A percentile compares a stretch with the other conserved stretches of the same genome.
Evolutionary conservation across 2,113 vertebrate species (phyloP).

Genomic region (Caranx melampygus): DNA sequence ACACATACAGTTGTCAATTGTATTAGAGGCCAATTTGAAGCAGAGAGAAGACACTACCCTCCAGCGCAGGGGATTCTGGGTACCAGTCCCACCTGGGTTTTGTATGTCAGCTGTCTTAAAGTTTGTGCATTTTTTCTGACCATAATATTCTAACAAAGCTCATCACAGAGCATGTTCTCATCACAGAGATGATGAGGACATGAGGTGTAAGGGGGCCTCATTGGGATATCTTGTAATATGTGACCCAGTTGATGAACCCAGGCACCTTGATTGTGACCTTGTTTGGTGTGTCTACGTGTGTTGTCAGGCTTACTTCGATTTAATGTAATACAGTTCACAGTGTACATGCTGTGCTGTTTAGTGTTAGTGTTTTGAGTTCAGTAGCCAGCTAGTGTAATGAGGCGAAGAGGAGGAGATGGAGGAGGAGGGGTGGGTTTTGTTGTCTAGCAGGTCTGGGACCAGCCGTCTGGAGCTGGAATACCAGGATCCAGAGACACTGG

Average conservation of each 20-base stretch:
- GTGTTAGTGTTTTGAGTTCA: slow-evolving; percentile 56
- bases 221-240: background rate
- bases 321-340: background rate
- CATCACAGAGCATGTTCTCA: background rate
- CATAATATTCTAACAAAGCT: background rate
- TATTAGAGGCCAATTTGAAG: background rate
- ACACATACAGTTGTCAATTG: background rate
- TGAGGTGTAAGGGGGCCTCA: background rate
- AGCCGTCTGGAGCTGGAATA: slow-evolving; percentile 10
- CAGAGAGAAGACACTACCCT: background rate
- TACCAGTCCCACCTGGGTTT: background rate
- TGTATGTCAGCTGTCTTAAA: background rate
- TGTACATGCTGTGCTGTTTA: slow-evolving; percentile 38
- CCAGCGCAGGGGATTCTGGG: background rate
- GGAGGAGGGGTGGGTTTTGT: slow-evolving; percentile 5
- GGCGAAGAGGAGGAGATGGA: slow-evolving; percentile 1
- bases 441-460: slow-evolving; percentile 51
- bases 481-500: slow-evolving; percentile 4
- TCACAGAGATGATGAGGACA: no score
- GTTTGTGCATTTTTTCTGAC: background rate
- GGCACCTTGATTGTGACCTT: background rate
- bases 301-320: background rate
- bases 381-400: slow-evolving; percentile 43
- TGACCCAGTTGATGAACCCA: background rate
- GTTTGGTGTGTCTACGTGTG: background rate